A percentile compares a stretch with the other conserved stretches of the same genome.
These are phyloP conservation scores for Ichneumon xanthorius DNA, from an alignment of 2,888 invertebrate genomes.

Conservation along the genomic window DNA sequence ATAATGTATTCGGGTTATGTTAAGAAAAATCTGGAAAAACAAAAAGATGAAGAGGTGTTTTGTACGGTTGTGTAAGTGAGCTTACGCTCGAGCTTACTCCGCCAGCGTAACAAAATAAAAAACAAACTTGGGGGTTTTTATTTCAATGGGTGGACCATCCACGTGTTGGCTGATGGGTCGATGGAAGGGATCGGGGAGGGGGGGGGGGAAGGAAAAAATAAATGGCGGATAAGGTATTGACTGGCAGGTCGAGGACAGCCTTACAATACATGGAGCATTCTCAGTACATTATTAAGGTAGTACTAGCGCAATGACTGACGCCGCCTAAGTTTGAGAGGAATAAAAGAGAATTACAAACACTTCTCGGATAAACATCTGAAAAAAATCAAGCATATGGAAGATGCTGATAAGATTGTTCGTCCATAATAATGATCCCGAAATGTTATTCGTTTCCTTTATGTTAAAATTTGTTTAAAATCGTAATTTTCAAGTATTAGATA, in stretches of 20 bases:
- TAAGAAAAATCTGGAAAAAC: neutral
- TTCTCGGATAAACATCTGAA: too few relatives aligned
- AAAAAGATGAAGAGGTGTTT: neutral
- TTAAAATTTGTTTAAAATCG: too few relatives aligned
- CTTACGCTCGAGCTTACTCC: neutral
- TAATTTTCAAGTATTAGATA: too few relatives aligned
- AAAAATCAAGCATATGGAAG: too few relatives aligned
- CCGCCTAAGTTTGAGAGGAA: too few relatives aligned
- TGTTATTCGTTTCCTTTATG: too few relatives aligned
- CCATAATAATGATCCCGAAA: too few relatives aligned
- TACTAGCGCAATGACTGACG: too few relatives aligned
- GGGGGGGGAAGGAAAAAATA: neutral
- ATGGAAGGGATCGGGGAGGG: neutral
- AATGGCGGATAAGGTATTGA: neutral
- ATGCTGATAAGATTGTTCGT: too few relatives aligned
- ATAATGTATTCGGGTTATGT: too few relatives aligned
- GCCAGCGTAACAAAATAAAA: too few relatives aligned
- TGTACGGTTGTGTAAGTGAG: neutral
- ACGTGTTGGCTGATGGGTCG: neutral
- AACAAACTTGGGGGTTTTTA: neutral
- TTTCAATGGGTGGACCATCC: neutral
- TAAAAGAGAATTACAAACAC: too few relatives aligned
- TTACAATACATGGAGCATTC: neutral
- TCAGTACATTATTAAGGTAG: neutral
- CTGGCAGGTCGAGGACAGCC: neutral